These are phyloP conservation scores for Pachydiplax longipennis DNA, from an alignment of 2,888 invertebrate species.

Conservation along the genomic window DNA sequence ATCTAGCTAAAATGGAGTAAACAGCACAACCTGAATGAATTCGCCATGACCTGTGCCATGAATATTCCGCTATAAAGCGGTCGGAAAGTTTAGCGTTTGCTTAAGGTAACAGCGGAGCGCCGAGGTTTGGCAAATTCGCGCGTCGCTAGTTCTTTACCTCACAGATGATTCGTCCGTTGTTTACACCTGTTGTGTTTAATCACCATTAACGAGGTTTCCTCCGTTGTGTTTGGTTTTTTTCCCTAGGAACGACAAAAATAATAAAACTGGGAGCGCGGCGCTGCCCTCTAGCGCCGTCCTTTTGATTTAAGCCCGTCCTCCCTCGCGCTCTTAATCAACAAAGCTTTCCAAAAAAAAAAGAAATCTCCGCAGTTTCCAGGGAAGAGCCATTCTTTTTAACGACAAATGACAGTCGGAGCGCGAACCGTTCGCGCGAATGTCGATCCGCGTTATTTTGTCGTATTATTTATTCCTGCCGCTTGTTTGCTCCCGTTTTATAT, in stretches of 20 bases:
- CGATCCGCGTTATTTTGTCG: not conserved
- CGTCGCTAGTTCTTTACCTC: slow-evolving; percentile 7
- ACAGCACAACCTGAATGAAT: not conserved
- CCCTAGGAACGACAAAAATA: not conserved
- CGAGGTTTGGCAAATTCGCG: not conserved
- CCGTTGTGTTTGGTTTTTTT: not conserved
- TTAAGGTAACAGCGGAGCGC: not conserved
- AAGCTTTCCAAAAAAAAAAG: slow-evolving; percentile 22
- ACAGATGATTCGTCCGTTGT: slow-evolving; percentile 8
- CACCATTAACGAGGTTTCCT: slow-evolving; percentile 38
- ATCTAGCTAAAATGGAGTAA: not conserved
- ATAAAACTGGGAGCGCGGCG: not conserved
- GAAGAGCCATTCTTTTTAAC: slow-evolving; percentile 30
- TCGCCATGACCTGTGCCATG: not conserved
- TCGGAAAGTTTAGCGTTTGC: not conserved
- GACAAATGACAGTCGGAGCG: slow-evolving; percentile 38
- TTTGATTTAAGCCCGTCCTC: slow-evolving; percentile 17
- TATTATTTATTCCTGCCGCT: not conserved
- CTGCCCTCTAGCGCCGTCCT: slow-evolving; percentile 2
- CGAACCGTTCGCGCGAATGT: slow-evolving; percentile 26
- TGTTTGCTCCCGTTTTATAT: not conserved
- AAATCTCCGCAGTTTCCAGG: not conserved
- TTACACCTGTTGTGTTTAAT: slow-evolving; percentile 44
- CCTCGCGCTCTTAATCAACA: slow-evolving; percentile 28
- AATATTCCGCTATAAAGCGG: not conserved